Base-by-base conservation (phyloP, 2,888 invertebrate species). In the Steinernema carpocapsae region DNA sequence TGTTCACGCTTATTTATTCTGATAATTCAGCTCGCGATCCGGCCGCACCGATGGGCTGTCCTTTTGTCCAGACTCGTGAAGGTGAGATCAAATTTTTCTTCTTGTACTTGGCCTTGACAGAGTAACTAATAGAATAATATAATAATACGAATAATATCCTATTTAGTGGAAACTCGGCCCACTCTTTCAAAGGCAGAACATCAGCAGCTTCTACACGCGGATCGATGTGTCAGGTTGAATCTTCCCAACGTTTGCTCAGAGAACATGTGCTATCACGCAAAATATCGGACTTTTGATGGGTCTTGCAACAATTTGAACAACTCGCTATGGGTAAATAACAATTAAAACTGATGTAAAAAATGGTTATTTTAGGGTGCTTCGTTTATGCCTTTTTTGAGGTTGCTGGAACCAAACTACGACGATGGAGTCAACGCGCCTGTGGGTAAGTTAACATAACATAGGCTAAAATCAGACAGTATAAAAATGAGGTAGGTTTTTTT, bases 341-440 rank as follows among this genome's bases (percentile, higher is more conserved):
- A 72, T 48, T 46, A 72, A 37, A 17, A n/a, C 10, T 19, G 72
- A 56, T 32, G 0, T 17, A 73, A 22, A 73, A 17, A 37, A 19
- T 4, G 7, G n/a, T 93, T 94, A 0, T 92, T 92, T 71, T 94
- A 94, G 94, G 97, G 97, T 6, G 92, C 95, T 0, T 94, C 97
- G 0, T 91, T 95, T 78, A 93, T 93, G 0, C 93, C 93, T 0
- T 87, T 78, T 75, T 59, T 77, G 1, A 76, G 87, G 24, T 78
- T 87, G 17, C 75, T 83, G 52, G 76, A 82, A 6, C 77, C 86
- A 22, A 80, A 78, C 43, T 87, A 86, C 75, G 87, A 85, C 71
- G 87, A 87, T 74, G 85, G 84, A 29, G 75, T 87, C 56, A 80
- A 79, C 19, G 77, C 82, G 22, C 80, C 84, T 72, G 78, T 82